These are phyloP conservation scores for Prunella himalayana DNA, from an alignment of 2,113 vertebrate genomes.

Conservation along the genomic window DNA sequence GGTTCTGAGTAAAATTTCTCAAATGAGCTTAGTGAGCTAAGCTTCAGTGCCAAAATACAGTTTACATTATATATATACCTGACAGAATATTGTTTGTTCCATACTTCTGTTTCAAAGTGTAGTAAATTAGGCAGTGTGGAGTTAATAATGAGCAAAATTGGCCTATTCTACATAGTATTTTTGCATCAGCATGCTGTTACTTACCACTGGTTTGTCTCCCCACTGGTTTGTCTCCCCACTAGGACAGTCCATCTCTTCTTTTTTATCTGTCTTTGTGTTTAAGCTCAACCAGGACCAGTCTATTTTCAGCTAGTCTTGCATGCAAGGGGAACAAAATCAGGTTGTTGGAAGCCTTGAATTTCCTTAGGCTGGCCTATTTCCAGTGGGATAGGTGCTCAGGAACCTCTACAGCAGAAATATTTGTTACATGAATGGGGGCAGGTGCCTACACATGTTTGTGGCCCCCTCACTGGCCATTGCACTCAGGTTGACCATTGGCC, in stretches of 20 bases:
- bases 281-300: not conserved
- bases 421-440: not conserved
- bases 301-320: not conserved
- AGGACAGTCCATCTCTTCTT: not conserved
- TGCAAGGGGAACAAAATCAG: not conserved
- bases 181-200: not conserved
- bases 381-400: not conserved
- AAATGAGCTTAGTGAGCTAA: not conserved
- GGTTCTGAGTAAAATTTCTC: not conserved
- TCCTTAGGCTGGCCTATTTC: not conserved
- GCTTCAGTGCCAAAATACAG: not conserved
- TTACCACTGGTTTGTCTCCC: not conserved
- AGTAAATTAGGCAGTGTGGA: not conserved
- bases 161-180: not conserved
- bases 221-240: not conserved
- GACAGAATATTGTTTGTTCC: not conserved
- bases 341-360: not conserved
- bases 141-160: not conserved
- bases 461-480: not conserved
- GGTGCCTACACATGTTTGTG: rapidly evolving
- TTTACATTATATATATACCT: not conserved
- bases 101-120: not conserved
- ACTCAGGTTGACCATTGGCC: not conserved
- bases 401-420: not conserved
- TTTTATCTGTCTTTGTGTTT: not conserved